These are phyloP conservation scores for Acleris holmiana DNA, from an alignment of 2,888 invertebrate genomes.

Conservation along the genomic window DNA sequence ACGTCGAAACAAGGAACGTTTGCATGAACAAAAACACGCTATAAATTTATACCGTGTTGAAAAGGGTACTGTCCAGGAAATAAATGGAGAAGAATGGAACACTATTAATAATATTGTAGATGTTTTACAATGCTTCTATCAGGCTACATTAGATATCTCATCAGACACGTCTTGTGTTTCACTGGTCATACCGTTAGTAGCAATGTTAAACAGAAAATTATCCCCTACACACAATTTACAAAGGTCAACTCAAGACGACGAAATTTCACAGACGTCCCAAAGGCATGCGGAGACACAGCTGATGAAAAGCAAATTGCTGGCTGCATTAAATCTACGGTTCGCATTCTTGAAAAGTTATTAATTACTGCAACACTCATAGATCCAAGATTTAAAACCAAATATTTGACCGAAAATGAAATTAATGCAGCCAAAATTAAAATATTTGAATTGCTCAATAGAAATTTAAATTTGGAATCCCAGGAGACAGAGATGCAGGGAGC, in stretches of 20 bases:
- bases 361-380: constrained; percentile 37
- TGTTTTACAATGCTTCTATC: constrained; percentile 37
- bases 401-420: constrained; percentile 7
- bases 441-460: too few species aligned
- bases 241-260: constrained; percentile 9
- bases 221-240: constrained; percentile 8
- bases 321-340: constrained; percentile 36
- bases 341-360: constrained; percentile 37
- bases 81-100: constrained; percentile 18
- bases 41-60: constrained; percentile 20
- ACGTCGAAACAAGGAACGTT: constrained; percentile 18
- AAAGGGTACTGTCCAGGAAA: constrained; percentile 16
- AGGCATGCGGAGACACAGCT: constrained; percentile 29
- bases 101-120: constrained; percentile 19
- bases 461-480: too few species aligned
- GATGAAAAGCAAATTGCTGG: constrained; percentile 27
- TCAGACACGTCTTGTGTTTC: constrained; percentile 36
- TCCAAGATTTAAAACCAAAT: constrained; percentile 39
- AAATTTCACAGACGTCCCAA: constrained; percentile 11
- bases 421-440: not conserved
- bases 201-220: constrained; percentile 25
- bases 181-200: constrained; percentile 31
- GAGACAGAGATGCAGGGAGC: too few species aligned
- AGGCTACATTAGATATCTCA: constrained; percentile 36
- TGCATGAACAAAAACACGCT: constrained; percentile 26